phyloP scores from a whole-genome alignment of 2,797 vertebrate species.

The Fundulus diaphanus region DNA sequence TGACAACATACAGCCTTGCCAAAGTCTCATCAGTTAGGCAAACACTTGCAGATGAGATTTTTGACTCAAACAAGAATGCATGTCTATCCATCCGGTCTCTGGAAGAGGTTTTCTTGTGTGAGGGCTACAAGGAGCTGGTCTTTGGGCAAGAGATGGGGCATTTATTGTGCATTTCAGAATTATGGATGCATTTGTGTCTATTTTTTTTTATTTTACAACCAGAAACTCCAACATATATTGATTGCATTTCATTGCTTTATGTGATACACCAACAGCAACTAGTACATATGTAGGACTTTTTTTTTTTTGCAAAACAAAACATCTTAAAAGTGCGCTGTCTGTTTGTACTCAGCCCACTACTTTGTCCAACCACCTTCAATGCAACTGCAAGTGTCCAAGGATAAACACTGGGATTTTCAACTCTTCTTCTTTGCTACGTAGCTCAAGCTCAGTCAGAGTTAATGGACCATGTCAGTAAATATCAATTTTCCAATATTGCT shows the following conservation, averaged over 20 bases:
- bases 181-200: background rate
- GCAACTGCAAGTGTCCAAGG: too few relatives aligned
- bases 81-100: background rate
- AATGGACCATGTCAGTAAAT: background rate
- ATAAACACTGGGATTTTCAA: too few relatives aligned
- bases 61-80: background rate
- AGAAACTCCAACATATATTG: background rate
- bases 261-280: background rate
- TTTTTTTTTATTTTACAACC: background rate
- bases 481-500: background rate
- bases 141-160: background rate
- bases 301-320: background rate
- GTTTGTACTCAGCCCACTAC: too few relatives aligned
- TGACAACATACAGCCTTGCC: conserved; percentile 10
- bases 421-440: too few relatives aligned
- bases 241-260: background rate
- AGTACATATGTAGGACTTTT: background rate
- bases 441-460: too few relatives aligned
- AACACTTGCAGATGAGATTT: background rate
- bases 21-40: background rate
- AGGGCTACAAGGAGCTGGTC: background rate
- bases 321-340: too few relatives aligned
- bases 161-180: background rate
- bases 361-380: too few relatives aligned
- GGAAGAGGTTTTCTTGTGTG: background rate